A percentile compares a stretch with the other conserved stretches of the same genome.
Conservation (phyloP, 2,797 vertebrate species). For the Psittacula derbiana region DNA sequence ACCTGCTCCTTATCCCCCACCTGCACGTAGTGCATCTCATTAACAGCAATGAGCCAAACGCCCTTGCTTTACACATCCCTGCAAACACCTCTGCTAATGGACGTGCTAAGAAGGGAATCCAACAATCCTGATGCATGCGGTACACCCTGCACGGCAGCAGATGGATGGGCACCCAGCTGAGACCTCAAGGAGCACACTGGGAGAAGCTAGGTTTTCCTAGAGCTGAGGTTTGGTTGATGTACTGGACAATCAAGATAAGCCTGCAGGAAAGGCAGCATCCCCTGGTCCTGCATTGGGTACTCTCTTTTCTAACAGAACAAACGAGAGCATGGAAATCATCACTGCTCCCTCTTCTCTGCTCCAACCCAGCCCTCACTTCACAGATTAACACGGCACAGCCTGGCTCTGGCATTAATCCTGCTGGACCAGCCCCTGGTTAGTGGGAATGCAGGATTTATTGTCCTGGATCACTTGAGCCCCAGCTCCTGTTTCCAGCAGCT, state of each 20-base stretch:
- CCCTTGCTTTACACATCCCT: neutral
- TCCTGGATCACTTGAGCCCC: neutral
- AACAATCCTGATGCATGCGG: neutral
- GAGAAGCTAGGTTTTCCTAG: neutral
- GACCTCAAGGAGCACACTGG: neutral
- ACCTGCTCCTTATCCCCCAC: neutral
- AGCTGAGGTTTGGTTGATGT: neutral
- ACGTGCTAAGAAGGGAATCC: neutral
- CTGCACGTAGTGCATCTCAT: rapidly evolving
- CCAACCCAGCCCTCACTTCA: neutral
- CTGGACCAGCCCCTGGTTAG: neutral
- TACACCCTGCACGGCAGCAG: neutral
- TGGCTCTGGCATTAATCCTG: neutral
- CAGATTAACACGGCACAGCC: neutral
- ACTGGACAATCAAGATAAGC: neutral
- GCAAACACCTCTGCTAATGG: neutral
- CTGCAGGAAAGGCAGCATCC: neutral
- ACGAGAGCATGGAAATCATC: neutral
- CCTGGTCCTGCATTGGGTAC: neutral
- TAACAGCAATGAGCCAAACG: neutral
- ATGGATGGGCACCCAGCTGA: neutral
- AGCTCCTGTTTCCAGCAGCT: neutral
- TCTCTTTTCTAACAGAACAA: neutral
- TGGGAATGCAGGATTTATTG: neutral
- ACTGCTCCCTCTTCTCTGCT: neutral